phyloP scores from a whole-genome alignment of 1,140 invertebrate genomes.

The Papilio aristodemus region DNA sequence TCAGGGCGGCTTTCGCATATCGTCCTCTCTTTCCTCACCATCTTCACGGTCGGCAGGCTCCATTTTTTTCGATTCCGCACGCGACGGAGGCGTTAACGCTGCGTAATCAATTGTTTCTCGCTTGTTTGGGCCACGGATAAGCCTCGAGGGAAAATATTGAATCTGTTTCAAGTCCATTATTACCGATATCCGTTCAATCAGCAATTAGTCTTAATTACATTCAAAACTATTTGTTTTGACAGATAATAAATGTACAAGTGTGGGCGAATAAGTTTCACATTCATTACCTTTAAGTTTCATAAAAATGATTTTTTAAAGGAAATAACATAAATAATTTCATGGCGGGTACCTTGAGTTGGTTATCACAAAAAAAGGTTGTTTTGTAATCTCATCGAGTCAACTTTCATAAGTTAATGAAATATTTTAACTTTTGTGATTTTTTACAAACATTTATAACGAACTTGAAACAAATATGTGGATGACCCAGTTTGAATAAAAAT shows the following conservation, averaged over 20 bases:
- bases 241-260: background rate
- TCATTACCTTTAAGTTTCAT: background rate
- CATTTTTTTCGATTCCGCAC: conserved; percentile 66
- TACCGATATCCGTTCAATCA: conserved; percentile 40
- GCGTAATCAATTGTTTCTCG: conserved; percentile 66
- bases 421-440: background rate
- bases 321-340: background rate
- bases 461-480: background rate
- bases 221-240: conserved; percentile 1
- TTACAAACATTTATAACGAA: background rate
- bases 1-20: conserved; percentile 43
- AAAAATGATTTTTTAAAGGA: no score
- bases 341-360: background rate
- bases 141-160: conserved; percentile 41
- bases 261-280: background rate
- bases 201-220: conserved; percentile 46
- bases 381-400: conserved; percentile 12
- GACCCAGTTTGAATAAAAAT: conserved; percentile 1
- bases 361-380: background rate
- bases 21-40: conserved; percentile 49
- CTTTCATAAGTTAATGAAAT: conserved; percentile 23
- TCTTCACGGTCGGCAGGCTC: conserved; percentile 61
- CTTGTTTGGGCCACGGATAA: conserved; percentile 46
- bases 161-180: conserved; percentile 35
- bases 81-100: conserved; percentile 59